phyloP scores from a whole-genome alignment of 2,113 vertebrate genomes.

The Setophaga coronata region DNA sequence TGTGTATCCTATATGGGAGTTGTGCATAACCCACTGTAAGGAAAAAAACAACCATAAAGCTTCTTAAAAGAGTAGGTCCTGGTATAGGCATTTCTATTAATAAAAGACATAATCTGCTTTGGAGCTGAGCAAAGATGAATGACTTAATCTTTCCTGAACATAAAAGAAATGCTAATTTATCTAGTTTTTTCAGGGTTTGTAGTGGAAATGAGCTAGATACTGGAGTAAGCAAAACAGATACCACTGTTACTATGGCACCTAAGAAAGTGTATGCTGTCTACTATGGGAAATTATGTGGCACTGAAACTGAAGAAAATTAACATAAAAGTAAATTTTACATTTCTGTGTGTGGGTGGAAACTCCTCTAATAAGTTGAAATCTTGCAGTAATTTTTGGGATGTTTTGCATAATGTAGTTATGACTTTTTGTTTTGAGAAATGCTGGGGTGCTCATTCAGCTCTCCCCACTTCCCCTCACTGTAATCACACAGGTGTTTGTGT shows the following conservation, averaged over 20 bases:
- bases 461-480: background rate
- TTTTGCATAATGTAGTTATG: background rate
- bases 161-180: conserved; percentile 27
- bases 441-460: background rate
- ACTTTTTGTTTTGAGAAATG: background rate
- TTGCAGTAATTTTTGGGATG: background rate
- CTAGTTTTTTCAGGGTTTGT: background rate
- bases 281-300: background rate
- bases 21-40: background rate
- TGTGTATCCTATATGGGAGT: rapidly evolving
- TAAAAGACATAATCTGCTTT: background rate
- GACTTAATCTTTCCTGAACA: background rate
- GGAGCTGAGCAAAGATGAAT: conserved; percentile 4
- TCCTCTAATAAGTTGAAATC: background rate
- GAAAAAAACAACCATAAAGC: background rate
- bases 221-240: background rate
- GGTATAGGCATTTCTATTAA: background rate
- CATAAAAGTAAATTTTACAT: background rate
- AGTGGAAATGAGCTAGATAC: background rate
- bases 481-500: background rate
- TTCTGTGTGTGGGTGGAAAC: background rate
- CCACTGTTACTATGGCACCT: conserved; percentile 19
- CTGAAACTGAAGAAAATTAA: background rate
- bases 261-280: background rate
- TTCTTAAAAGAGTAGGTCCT: background rate